Evolutionary conservation across 2,797 vertebrate species (phyloP).

Genomic region (Leptodactylus fallax): DNA sequence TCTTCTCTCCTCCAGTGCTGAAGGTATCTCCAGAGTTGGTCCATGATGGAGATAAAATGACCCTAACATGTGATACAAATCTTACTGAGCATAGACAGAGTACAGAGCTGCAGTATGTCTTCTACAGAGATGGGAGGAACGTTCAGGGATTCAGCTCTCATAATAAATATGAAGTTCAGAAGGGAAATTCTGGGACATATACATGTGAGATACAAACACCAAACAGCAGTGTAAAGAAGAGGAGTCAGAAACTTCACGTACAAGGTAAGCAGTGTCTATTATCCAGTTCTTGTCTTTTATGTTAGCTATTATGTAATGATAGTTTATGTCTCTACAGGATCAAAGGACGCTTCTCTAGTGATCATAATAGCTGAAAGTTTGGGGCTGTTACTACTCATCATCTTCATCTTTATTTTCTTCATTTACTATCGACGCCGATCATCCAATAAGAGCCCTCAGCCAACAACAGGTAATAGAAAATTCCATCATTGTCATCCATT

Average conservation of each 20-base stretch:
- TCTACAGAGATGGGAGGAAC: not conserved
- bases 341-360: no score
- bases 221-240: not conserved
- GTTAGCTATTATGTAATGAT: not conserved
- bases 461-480: no score
- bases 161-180: not conserved
- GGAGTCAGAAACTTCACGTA: not conserved
- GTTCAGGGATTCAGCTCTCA: not conserved
- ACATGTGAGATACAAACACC: not conserved
- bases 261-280: not conserved
- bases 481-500: no score
- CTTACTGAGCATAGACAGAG: not conserved
- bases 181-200: not conserved
- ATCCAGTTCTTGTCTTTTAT: not conserved
- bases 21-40: not conserved
- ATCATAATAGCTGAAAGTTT: no score
- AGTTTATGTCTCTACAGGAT: no score
- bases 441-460: no score
- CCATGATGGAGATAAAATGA: not conserved
- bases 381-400: no score
- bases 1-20: not conserved
- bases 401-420: no score
- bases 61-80: not conserved
- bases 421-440: no score
- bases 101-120: no score